Conservation (phyloP, 1,140 invertebrate species). For the Pantala flavescens region DNA sequence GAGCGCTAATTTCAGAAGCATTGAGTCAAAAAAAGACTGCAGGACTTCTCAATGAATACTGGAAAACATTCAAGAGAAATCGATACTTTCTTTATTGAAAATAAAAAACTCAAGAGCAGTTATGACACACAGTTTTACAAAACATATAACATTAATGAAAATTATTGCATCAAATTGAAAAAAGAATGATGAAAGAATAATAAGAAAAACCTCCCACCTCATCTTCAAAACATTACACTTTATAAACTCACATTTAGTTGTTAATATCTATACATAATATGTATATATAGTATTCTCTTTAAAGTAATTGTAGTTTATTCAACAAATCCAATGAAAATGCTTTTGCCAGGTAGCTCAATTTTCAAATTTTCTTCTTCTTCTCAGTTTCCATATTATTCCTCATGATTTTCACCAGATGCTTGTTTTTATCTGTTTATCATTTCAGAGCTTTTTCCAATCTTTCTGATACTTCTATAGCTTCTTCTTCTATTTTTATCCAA, state of each 20-base stretch:
- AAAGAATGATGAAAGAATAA: background rate
- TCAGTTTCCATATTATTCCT: background rate
- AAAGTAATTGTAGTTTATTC: background rate
- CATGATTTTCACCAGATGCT: background rate
- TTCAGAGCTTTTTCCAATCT: background rate
- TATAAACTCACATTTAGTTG: constrained; percentile 10
- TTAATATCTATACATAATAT: background rate
- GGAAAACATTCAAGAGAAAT: no score
- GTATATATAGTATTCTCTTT: constrained; percentile 4
- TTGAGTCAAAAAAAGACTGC: no score
- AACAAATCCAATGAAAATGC: constrained; percentile 7
- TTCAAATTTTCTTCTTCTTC: background rate
- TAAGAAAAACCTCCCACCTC: background rate
- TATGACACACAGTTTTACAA: no score
- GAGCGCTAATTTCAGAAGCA: no score
- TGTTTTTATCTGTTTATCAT: background rate
- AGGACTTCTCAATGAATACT: no score
- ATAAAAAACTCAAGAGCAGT: no score
- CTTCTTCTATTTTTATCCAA: background rate
- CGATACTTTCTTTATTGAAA: no score
- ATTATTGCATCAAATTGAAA: background rate
- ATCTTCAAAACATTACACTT: background rate
- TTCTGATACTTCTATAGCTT: background rate
- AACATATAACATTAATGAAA: no score
- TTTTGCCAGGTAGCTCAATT: background rate